Base-by-base conservation (phyloP, 2,888 invertebrate species). In the Glaucopsyche alexis region DNA sequence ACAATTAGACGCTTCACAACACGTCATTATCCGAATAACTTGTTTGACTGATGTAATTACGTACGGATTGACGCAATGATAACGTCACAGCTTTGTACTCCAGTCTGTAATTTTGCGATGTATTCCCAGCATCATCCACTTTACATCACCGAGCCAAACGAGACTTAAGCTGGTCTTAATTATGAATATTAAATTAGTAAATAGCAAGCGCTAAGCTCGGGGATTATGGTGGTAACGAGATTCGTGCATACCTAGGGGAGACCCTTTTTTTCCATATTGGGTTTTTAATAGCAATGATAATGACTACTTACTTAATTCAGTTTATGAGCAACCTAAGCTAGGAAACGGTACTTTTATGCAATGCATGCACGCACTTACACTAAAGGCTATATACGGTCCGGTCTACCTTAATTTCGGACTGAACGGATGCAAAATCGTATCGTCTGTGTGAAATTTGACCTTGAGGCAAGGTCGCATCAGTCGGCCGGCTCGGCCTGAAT, bases 101-200 rank as follows among this genome's bases (percentile, higher is more conserved):
- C 29, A 60, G 19, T 19, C 11, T 52, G 52, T 9, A 16, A 14
- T 14, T 50, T 50, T 29, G 19, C 19, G 29, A 16, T 7, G 16
- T 52, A 52, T 52, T 52, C 9, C 16, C 16, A 0, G 19, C 3
- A 19, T 55, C 55, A 19, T 9, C 9, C 55, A 14, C 49, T 9
- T 19, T 55, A 16, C 55, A 55, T 19, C 4, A 19, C 19, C 55
- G 11, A 29, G 29, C 29, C 29, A 29, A 29, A 29, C 52, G 52
- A 55, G 55, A 55, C 19, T 38, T 38, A 9, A 60, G 60, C 60
- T 29, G 60, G 13, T 60, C 2, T 13, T 60, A 1, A 66, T 66
- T 42, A 42, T 66, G 66, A 66, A 67, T 42, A 42, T 67, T 16
- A 16, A 45, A 45, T 67, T 42, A 45, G 45, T 67, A 67, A 67